Base-by-base conservation (phyloP, 2,888 invertebrate species). In the Zaprionus bogoriensis region DNA sequence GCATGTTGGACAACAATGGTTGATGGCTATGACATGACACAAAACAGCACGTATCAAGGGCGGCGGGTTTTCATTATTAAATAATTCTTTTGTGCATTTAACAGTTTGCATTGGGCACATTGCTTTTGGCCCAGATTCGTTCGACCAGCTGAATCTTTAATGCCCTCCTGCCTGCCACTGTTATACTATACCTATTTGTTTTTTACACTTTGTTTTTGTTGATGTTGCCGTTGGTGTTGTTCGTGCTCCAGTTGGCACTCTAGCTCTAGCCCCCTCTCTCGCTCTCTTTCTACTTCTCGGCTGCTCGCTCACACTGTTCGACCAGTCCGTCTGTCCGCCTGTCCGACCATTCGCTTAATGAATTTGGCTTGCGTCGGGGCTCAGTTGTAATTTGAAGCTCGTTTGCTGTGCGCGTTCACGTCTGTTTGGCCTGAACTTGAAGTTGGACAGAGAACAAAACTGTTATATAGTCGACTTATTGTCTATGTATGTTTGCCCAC, bases 301-400 rank as follows among this genome's bases (percentile, higher is more conserved):
- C n/a, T n/a, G n/a, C n/a, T n/a, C n/a, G n/a, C n/a, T n/a, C n/a
- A n/a, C n/a, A n/a, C n/a, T n/a, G n/a, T n/a, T n/a, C 22, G 9
- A 2, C n/a, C 10, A 3, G 22, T 10, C n/a, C 6, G 12, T 20
- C 12, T 5, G 30, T 12, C 30, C 20, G 39, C 6, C 4, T 41
- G 19, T 20, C 41, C n/a, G 53, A 51, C 50, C 64, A 64, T 72
- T 87, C 63, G 72, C 44, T 53, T 73, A 78, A 87, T 82, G 69
- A 85, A 77, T 67, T 86, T 59, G 45, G 59, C 58, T 65, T 45
- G 59, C 60, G 60, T 46, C 50, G 17, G n/a, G n/a, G 55, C 57
- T 87, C 87, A 84, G 87, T 84, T 86, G 87, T 86, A 77, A 77
- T 87, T 86, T 72, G 87, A 77, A 86, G 78, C 81, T 76, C 87